A percentile compares a stretch with the other conserved stretches of the same genome.
These are phyloP conservation scores for Poecilia velifera DNA, from an alignment of 2,797 vertebrate species.

Conservation along the genomic window DNA sequence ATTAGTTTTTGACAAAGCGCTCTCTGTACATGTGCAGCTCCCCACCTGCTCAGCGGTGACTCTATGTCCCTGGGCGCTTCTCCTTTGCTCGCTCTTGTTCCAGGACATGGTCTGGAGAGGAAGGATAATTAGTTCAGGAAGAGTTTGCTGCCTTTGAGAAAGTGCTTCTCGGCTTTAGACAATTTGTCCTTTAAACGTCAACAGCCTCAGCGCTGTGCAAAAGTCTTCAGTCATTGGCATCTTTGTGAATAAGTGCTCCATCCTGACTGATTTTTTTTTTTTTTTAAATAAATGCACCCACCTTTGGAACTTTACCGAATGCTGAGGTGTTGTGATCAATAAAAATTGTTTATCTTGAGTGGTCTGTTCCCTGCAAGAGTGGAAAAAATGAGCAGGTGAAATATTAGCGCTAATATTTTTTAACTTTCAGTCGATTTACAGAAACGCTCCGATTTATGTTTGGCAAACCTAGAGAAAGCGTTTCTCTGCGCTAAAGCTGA, in stretches of 20 bases:
- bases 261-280: background rate
- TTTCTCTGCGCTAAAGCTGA: background rate
- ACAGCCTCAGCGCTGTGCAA: slow-evolving; percentile 5
- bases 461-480: background rate
- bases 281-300: too few relatives aligned
- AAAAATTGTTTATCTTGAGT: background rate
- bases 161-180: slow-evolving; percentile 38
- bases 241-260: background rate
- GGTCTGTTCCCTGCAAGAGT: background rate
- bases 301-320: background rate
- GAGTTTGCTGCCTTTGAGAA: slow-evolving; percentile 36
- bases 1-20: slow-evolving; percentile 3
- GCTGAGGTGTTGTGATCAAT: background rate
- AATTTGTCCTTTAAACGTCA: slow-evolving; percentile 16
- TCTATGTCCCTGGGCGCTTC: slow-evolving; percentile 60
- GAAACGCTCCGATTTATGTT: background rate
- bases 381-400: background rate
- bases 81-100: slow-evolving; percentile 44
- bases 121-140: slow-evolving; percentile 65
- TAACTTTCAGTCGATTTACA: background rate
- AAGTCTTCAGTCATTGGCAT: background rate
- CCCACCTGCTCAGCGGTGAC: slow-evolving; percentile 56
- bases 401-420: background rate
- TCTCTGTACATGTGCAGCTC: slow-evolving; percentile 15
- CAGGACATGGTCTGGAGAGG: slow-evolving; percentile 55